These are phyloP conservation scores for Channa argus DNA, from an alignment of 2,113 vertebrate species.

Conservation along the genomic window DNA sequence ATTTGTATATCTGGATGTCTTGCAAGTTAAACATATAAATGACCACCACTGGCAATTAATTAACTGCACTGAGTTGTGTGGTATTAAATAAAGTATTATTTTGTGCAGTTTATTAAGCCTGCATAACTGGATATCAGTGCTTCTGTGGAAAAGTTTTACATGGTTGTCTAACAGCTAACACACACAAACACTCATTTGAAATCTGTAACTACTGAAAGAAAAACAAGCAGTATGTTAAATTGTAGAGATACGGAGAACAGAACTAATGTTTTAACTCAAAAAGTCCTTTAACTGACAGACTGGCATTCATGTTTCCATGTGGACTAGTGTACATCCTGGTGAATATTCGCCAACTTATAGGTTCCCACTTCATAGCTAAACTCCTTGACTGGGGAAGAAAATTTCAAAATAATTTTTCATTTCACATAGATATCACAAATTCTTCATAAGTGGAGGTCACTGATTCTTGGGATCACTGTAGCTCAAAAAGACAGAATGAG, in stretches of 20 bases:
- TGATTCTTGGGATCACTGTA: too few species aligned
- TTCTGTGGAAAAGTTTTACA: not conserved
- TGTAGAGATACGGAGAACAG: not conserved
- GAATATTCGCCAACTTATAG: not conserved
- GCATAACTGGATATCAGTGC: not conserved
- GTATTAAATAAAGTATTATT: not conserved
- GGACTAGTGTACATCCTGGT: not conserved
- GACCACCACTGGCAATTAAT: conserved; percentile 25
- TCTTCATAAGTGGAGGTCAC: too few species aligned
- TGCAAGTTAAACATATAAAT: conserved; percentile 42
- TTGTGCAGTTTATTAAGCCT: not conserved
- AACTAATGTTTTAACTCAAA: not conserved
- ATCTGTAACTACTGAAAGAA: not conserved
- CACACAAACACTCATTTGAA: too few species aligned
- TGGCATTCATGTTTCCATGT: not conserved
- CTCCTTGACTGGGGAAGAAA: not conserved
- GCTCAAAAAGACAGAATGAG: too few species aligned
- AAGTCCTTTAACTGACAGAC: not conserved
- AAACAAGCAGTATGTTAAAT: not conserved
- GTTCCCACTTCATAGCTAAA: not conserved
- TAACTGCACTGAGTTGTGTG: conserved; percentile 2
- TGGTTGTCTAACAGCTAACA: too few species aligned
- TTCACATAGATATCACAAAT: too few species aligned
- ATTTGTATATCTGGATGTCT: conserved; percentile 46
- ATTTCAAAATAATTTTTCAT: too few species aligned